Evolutionary conservation across 2,113 vertebrate species (phyloP).

Genomic region (Arenaria interpres): DNA sequence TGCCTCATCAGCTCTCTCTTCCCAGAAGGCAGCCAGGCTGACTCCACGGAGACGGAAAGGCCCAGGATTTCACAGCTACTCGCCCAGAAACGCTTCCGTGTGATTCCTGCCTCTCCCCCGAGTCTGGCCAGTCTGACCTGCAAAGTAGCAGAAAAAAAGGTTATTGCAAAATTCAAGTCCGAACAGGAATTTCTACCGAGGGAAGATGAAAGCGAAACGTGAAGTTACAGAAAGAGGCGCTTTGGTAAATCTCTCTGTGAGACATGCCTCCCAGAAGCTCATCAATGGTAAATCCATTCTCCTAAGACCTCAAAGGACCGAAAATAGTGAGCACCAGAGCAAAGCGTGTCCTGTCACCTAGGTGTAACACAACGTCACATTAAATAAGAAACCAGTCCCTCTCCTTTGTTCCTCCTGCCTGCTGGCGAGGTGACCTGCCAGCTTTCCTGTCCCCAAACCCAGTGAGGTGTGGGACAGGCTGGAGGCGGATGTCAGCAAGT

Average conservation of each 20-base stretch:
- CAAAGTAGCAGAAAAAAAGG: not conserved
- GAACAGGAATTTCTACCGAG: not conserved
- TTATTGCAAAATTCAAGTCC: not conserved
- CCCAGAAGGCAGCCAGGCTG: slow-evolving; percentile 57
- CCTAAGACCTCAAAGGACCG: not conserved
- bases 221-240: not conserved
- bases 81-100: not conserved
- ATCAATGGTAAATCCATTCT: not conserved
- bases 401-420: not conserved
- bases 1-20: slow-evolving; percentile 45
- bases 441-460: not conserved
- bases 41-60: not conserved
- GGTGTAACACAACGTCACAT: not conserved
- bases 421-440: not conserved
- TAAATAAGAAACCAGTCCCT: not conserved
- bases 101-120: not conserved
- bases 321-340: not conserved
- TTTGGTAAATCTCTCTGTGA: not conserved
- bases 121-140: not conserved
- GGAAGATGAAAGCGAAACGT: not conserved
- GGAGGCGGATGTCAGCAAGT: not conserved
- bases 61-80: slow-evolving; percentile 45
- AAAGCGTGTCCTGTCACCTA: not conserved
- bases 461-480: not conserved
- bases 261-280: not conserved